Evolutionary conservation across 2,113 vertebrate species (phyloP).

Genomic region (Okapia johnstoni): DNA sequence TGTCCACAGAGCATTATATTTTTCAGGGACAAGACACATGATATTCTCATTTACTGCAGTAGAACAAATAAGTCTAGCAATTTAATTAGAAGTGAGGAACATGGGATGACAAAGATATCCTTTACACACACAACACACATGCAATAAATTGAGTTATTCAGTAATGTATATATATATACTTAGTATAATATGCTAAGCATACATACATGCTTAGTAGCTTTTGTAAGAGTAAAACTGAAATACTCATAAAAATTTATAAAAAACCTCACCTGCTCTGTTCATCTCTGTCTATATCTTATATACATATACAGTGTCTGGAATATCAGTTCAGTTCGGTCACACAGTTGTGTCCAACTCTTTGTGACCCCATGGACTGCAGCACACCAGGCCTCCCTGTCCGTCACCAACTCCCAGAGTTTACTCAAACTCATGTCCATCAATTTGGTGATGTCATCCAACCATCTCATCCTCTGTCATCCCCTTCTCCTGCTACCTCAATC

Average conservation of each 20-base stretch:
- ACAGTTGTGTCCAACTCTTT: background rate
- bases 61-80: background rate
- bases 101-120: background rate
- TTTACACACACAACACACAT: background rate
- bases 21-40: background rate
- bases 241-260: background rate
- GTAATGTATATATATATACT: fast-evolving
- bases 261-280: background rate
- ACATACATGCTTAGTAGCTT: background rate
- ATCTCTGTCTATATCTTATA: background rate
- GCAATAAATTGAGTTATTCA: background rate
- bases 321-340: background rate
- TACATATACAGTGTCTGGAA: background rate
- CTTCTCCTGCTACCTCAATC: background rate
- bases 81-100: background rate
- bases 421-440: background rate
- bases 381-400: background rate
- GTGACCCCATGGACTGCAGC: background rate
- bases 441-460: background rate
- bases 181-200: background rate
- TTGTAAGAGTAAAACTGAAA: background rate
- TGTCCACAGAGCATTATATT: background rate
- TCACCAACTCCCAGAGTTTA: background rate
- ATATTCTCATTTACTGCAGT: background rate
- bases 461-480: background rate